Conservation (phyloP, 2,797 vertebrate species). For the Vespertilio murinus region DNA sequence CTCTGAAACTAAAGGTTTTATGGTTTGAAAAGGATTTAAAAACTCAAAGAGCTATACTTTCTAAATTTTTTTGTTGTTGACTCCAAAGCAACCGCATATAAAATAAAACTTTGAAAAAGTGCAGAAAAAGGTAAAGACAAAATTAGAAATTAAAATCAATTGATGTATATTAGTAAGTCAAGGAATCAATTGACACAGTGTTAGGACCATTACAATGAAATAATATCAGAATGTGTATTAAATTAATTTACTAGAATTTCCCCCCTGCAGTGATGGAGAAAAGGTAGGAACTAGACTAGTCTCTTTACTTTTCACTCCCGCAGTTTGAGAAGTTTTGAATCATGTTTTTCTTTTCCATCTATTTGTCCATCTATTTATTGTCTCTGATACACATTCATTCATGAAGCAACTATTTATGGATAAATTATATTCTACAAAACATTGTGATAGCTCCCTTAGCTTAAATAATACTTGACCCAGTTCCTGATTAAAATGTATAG, state of each 20-base stretch:
- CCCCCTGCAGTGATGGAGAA: background rate
- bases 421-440: background rate
- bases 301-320: background rate
- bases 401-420: background rate
- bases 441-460: background rate
- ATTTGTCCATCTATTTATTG: background rate
- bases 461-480: background rate
- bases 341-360: background rate
- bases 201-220: slow-evolving; percentile 12
- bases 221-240: background rate
- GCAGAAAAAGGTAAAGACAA: background rate
- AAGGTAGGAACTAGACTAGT: background rate
- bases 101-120: background rate
- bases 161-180: background rate
- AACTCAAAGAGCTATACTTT: background rate
- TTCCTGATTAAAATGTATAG: slow-evolving; percentile 18
- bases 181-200: background rate
- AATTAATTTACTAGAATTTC: background rate
- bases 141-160: slow-evolving; percentile 40
- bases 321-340: background rate
- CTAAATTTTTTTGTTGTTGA: background rate
- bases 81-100: background rate
- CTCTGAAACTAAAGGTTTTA: background rate
- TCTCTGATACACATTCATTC: background rate
- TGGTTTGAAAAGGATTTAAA: slow-evolving; percentile 12